Base-by-base conservation (phyloP, 2,113 vertebrate species). In the Oxyura jamaicensis region DNA sequence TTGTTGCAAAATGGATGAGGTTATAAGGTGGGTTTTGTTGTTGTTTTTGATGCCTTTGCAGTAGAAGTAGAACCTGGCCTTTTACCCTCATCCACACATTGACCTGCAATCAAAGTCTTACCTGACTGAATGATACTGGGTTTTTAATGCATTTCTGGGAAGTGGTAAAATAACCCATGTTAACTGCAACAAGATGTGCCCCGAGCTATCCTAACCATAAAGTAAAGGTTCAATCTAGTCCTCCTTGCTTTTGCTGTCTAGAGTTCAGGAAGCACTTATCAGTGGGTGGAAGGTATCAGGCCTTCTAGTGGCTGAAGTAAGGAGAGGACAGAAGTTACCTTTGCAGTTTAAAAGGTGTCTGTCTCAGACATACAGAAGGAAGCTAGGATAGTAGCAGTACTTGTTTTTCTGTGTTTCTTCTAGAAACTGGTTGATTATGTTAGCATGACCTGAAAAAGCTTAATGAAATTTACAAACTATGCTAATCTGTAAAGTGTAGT, bases 321-420 rank as follows among this genome's bases (percentile, higher is more conserved):
- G 67, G 63, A 62, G 53, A 62, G 59, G 48, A 35, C 31, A 73
- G 20, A 62, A 78, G 25, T 68, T 53, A 9, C 13, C 41, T 67
- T 62, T 59, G n/a, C 73, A 74, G n/a, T 8, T 60, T 81, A 74
- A 31, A 52, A 66, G 39, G 6, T 3, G 3, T 52, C 36, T 14
- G 60, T 58, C 28, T 83, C 14, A 23, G 76, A 67, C 29, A 36
- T 7, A 53, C 6, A n/a, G 31, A 68, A 68, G 48, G 39, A 95
- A 85, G 26, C 53, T 77, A 41, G 29, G 52, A 16, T 62, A 41
- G 66, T 22, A 36, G 31, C 36, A 81, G 15, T 66, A 50, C 44
- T 85, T 83, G 66, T 66, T 95, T 92, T 88, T 83, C 58, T 46
- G n/a, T 15, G 15, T 90, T 92, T 84, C 35, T 82, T 80, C 12